Conservation (phyloP, 2,113 vertebrate genomes). For the Apteryx owenii region DNA sequence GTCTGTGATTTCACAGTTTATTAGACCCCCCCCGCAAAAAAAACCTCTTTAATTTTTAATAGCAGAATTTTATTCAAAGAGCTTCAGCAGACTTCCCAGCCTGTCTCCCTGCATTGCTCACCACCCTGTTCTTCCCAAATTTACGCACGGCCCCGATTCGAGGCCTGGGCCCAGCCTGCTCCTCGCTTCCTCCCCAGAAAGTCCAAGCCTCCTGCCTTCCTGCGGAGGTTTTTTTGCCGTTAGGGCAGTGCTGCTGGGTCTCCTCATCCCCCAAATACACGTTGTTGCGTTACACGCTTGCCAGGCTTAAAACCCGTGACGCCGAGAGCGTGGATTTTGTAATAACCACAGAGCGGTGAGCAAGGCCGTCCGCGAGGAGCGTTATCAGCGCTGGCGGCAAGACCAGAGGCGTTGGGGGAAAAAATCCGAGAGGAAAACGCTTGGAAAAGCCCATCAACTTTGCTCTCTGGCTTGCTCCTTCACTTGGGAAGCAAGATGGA, state of each 20-base stretch:
- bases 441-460: neutral
- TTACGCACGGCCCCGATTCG: rapidly evolving
- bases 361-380: rapidly evolving
- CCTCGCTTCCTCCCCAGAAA: rapidly evolving
- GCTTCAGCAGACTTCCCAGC: neutral
- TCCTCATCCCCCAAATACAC: too few species aligned
- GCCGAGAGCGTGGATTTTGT: too few species aligned
- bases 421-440: rapidly evolving
- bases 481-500: neutral
- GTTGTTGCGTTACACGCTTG: too few species aligned
- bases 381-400: rapidly evolving
- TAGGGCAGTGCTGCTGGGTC: neutral
- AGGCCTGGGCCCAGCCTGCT: neutral
- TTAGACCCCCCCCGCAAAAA: neutral
- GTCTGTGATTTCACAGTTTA: neutral
- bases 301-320: neutral
- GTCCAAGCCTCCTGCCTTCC: rapidly evolving
- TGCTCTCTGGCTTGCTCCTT: neutral
- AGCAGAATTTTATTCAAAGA: neutral
- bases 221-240: neutral
- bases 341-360: neutral
- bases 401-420: rapidly evolving
- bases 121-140: neutral
- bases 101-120: neutral
- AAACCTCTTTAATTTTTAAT: neutral